Conservation (phyloP, 1,140 invertebrate genomes). For the Drosophila biarmipes region DNA sequence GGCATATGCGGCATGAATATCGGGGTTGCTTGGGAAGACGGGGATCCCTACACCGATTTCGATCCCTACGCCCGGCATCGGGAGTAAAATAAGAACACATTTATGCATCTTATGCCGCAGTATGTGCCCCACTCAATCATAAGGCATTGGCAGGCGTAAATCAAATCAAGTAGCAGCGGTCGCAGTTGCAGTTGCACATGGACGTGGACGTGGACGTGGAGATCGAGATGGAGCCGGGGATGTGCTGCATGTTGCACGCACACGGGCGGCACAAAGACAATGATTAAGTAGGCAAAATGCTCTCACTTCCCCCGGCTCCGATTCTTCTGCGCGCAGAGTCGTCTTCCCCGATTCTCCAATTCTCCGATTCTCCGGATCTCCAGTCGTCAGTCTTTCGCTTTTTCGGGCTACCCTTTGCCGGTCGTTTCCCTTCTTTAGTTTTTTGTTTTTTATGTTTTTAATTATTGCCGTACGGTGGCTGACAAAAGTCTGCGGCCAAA, state of each 20-base stretch:
- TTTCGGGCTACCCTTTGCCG: slow-evolving; percentile 33
- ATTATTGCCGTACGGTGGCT: slow-evolving; percentile 79
- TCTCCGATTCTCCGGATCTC: background rate
- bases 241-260: slow-evolving; percentile 74
- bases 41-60: background rate
- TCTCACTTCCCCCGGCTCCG: slow-evolving; percentile 14
- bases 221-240: slow-evolving; percentile 2
- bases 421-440: slow-evolving; percentile 49
- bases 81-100: slow-evolving; percentile 73
- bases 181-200: background rate
- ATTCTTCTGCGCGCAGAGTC: background rate
- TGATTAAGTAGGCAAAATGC: slow-evolving; percentile 82
- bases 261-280: slow-evolving; percentile 79
- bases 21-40: slow-evolving; percentile 12
- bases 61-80: background rate
- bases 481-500: slow-evolving; percentile 58
- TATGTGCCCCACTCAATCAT: slow-evolving; percentile 76
- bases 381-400: slow-evolving; percentile 1
- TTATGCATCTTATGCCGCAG: slow-evolving; percentile 47
- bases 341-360: background rate
- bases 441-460: slow-evolving; percentile 77
- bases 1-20: slow-evolving; percentile 61
- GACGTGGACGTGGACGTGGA: no score
- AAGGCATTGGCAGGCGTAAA: slow-evolving; percentile 82
- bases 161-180: slow-evolving; percentile 78